Base-by-base conservation (phyloP, 2,797 vertebrate species). In the Acipenser ruthenus region DNA sequence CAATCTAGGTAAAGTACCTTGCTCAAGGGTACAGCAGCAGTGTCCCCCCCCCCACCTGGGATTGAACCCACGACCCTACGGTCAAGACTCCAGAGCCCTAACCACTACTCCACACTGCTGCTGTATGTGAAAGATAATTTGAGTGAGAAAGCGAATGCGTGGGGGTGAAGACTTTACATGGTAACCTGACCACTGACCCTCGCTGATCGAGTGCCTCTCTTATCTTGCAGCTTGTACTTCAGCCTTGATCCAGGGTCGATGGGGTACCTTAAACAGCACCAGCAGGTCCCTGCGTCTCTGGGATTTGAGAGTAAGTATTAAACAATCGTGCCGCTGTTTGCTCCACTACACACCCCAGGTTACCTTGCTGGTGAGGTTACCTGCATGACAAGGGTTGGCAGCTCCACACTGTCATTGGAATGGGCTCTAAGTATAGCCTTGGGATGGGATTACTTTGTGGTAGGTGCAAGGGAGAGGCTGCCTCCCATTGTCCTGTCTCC, bases 221-320 rank as follows among this genome's bases (percentile, higher is more conserved):
- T 78, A 70, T 77, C 70, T 73, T 74, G 48, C 74, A 97, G 95
- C 65, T 79, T 87, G 75, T 97, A 93, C 84, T 89, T 95, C 77
- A 89, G 76, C 10, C 84, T 96, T 70, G 86, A 94, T 56, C 78
- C 88, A 1, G 69, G 92, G 73, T 75, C 88, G 66, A 79, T 89
- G 82, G 87, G 93, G 66, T 90, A 78, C 67, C 80, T 90, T 74
- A 87, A 75, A 67, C 61, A 70, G 13, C 82, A 83, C 61, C 87
- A 85, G 68, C 90, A 88, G 48, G 88, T 70, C 64, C 74, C 88
- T 4, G 74, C 86, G 0, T 73, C 82, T 70, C 66, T 69, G 82
- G 67, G 72, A 64, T 73, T 66, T 53, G 86, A 90, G 63, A 86
- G 89, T 89, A 84, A 87, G 88, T 80, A 6, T 62, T 58, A 10